Evolutionary conservation across 2,113 vertebrate species (phyloP).

Genomic region (Rhizomys pruinosus): DNA sequence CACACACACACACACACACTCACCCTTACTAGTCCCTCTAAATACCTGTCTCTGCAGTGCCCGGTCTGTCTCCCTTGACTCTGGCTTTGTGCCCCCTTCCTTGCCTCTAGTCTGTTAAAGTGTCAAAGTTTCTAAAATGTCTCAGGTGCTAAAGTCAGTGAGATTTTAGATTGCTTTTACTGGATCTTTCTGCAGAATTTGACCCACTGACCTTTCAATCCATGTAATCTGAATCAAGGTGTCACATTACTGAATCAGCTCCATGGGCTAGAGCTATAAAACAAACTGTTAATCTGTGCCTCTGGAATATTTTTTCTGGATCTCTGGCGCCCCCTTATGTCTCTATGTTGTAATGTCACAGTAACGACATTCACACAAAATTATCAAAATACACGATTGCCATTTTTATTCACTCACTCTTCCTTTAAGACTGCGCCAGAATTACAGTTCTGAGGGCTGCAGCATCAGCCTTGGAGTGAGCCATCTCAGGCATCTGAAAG

Average conservation of each 20-base stretch:
- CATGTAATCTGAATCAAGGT: neutral
- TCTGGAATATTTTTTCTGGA: neutral
- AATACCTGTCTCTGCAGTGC: neutral
- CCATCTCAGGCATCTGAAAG: neutral
- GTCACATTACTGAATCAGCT: neutral
- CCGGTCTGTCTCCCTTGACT: neutral
- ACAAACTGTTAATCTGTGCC: fast-evolving
- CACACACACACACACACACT: neutral
- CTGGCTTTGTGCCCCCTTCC: neutral
- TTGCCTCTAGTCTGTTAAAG: neutral
- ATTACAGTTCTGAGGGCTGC: neutral
- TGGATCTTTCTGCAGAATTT: neutral
- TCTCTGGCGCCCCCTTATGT: slow-evolving; percentile 12
- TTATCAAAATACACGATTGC: neutral
- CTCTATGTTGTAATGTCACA: neutral
- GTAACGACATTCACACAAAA: neutral
- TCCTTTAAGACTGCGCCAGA: neutral
- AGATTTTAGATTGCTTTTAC: neutral
- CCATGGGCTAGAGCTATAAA: neutral
- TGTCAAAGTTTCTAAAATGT: neutral
- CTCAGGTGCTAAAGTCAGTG: neutral
- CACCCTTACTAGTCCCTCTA: neutral
- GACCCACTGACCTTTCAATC: neutral
- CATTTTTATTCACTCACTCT: neutral
- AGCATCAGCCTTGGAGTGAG: neutral